Conservation (phyloP, 2,797 vertebrate species). For the Botia kubotai region DNA sequence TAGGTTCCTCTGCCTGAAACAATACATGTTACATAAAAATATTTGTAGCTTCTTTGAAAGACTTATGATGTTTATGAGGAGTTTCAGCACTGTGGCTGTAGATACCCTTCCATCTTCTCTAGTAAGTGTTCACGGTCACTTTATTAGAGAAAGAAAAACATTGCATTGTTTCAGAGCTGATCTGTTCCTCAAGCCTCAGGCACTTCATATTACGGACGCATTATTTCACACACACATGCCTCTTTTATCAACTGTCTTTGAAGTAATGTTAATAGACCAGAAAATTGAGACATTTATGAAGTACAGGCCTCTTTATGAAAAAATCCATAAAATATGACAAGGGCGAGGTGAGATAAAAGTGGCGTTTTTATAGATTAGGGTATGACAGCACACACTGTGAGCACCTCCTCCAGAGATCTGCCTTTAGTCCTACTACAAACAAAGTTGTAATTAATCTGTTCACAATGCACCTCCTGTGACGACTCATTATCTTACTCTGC, state of each 20-base stretch:
- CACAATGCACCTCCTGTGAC: slow-evolving; percentile 79
- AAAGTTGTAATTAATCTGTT: slow-evolving; percentile 96
- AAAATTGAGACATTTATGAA: slow-evolving; percentile 99
- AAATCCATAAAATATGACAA: slow-evolving; percentile 98
- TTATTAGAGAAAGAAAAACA: slow-evolving; percentile 91
- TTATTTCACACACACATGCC: slow-evolving; percentile 96
- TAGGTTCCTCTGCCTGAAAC: too few species aligned
- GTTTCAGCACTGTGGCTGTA: too few species aligned
- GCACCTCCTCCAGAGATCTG: slow-evolving; percentile 87
- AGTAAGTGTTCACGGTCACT: slow-evolving; percentile 88
- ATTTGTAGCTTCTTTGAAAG: too few species aligned
- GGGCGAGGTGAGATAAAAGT: slow-evolving; percentile 96
- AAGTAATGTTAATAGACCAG: slow-evolving; percentile 99
- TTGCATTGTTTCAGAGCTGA: slow-evolving; percentile 88
- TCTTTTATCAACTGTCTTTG: slow-evolving; percentile 97
- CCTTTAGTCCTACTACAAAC: slow-evolving; percentile 91
- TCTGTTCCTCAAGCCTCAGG: slow-evolving; percentile 94
- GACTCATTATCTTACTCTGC: slow-evolving; percentile 59
- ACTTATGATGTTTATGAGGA: too few species aligned
- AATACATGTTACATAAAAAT: too few species aligned
- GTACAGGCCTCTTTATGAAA: slow-evolving; percentile 98
- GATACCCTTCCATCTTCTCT: slow-evolving; percentile 77
- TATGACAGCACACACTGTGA: slow-evolving; percentile 80
- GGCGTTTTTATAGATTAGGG: slow-evolving; percentile 95
- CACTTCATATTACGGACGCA: slow-evolving; percentile 92